A percentile compares a stretch with the other conserved stretches of the same genome.
These are phyloP conservation scores for Pionites leucogaster DNA, from an alignment of 2,113 vertebrate species.

Conservation along the genomic window DNA sequence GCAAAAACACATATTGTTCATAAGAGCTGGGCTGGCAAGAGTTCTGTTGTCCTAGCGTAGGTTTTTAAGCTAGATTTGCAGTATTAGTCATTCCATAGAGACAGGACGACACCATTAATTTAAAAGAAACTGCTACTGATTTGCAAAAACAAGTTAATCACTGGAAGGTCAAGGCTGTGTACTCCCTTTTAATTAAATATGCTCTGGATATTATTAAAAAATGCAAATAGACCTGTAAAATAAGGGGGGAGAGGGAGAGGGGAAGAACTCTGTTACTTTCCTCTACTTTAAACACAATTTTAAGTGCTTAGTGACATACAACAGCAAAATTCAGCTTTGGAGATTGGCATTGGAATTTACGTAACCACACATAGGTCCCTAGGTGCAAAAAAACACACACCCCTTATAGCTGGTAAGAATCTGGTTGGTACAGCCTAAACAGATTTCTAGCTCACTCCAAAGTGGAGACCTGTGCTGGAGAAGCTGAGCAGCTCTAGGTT, in stretches of 20 bases:
- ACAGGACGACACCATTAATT: background rate
- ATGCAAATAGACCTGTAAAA: background rate
- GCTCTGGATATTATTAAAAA: background rate
- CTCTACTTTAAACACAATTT: background rate
- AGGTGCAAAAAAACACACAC: background rate
- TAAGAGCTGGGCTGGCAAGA: background rate
- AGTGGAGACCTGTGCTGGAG: rapidly evolving
- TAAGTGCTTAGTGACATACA: background rate
- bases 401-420: background rate
- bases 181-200: background rate
- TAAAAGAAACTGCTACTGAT: background rate
- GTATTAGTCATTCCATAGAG: background rate
- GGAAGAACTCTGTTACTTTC: background rate
- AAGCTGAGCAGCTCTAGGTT: background rate
- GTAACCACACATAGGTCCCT: background rate
- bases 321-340: background rate
- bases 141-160: background rate
- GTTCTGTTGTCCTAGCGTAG: background rate
- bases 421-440: background rate
- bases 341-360: background rate
- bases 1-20: background rate
- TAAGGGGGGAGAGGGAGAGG: background rate
- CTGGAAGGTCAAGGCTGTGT: background rate
- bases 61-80: background rate
- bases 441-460: background rate